Conservation (phyloP, 2,888 invertebrate species). For the Rotaria sp. region DNA sequence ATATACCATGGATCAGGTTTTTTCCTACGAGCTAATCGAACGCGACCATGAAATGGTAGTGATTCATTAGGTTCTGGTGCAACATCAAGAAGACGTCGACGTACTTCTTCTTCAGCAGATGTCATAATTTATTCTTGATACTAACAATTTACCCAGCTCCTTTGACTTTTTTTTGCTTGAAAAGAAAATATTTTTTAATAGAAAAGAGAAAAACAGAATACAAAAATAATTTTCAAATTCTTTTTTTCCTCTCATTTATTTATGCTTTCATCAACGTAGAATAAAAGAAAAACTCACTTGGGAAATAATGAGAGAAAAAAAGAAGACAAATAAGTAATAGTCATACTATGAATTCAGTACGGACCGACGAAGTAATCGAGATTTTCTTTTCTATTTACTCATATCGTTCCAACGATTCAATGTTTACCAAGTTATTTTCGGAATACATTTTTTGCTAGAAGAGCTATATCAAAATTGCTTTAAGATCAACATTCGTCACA, state of each 20-base stretch:
- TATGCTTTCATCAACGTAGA: neutral
- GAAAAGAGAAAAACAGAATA: neutral
- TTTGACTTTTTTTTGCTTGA: neutral
- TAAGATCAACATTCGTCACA: too few relatives aligned
- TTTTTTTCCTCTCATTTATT: neutral
- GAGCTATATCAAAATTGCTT: too few relatives aligned
- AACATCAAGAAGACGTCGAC: neutral
- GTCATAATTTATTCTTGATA: neutral
- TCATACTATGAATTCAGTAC: neutral
- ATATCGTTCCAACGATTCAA: too few relatives aligned
- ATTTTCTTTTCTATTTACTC: neutral
- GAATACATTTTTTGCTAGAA: too few relatives aligned
- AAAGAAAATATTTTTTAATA: neutral
- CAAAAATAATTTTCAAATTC: neutral
- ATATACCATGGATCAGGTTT: conserved; percentile 52
- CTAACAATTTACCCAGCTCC: neutral
- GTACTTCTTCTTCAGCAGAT: conserved; percentile 23
- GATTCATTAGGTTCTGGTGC: conserved; percentile 36
- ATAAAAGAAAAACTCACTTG: neutral
- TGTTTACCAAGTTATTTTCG: too few relatives aligned
- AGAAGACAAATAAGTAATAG: neutral
- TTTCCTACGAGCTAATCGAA: conserved; percentile 55
- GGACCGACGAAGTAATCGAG: neutral
- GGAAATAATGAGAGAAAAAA: neutral
- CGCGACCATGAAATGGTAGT: conserved; percentile 56